Evolutionary conservation across 2,113 vertebrate species (phyloP).

Genomic region (Vulpes vulpes): DNA sequence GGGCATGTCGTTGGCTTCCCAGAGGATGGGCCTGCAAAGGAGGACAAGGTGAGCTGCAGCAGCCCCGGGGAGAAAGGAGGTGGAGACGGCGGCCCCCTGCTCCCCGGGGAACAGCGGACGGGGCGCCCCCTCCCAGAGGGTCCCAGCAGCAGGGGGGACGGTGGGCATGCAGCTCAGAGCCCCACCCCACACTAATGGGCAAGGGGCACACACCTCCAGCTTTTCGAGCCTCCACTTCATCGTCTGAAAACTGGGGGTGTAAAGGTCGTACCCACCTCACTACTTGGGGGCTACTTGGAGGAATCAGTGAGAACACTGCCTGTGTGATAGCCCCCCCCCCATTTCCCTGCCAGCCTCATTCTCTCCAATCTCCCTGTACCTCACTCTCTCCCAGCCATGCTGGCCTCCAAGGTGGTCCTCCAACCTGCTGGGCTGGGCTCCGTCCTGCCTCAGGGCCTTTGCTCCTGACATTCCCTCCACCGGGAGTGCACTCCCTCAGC

Average conservation of each 20-base stretch:
- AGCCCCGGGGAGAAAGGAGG: not conserved
- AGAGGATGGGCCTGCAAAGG: conserved; percentile 75
- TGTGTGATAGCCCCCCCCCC: not conserved
- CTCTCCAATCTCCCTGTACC: not conserved
- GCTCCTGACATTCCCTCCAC: not conserved
- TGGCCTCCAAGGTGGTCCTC: too few species aligned
- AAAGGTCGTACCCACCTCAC: not conserved
- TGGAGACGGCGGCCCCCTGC: not conserved
- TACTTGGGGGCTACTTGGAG: not conserved
- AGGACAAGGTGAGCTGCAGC: not conserved
- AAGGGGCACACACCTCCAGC: not conserved
- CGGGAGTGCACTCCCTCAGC: not conserved
- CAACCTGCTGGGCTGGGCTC: not conserved
- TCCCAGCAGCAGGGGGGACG: too few species aligned
- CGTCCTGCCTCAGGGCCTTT: not conserved
- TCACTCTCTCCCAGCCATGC: not conserved
- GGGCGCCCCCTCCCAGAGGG: too few species aligned
- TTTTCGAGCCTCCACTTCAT: not conserved
- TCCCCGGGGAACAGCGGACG: not conserved
- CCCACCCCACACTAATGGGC: rapidly evolving
- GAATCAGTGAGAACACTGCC: not conserved
- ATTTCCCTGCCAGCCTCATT: not conserved
- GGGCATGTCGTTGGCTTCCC: conserved; percentile 1
- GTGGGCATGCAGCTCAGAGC: not conserved
- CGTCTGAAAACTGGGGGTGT: not conserved